Base-by-base conservation (phyloP, 2,113 vertebrate species). In the Semicossyphus pulcher region DNA sequence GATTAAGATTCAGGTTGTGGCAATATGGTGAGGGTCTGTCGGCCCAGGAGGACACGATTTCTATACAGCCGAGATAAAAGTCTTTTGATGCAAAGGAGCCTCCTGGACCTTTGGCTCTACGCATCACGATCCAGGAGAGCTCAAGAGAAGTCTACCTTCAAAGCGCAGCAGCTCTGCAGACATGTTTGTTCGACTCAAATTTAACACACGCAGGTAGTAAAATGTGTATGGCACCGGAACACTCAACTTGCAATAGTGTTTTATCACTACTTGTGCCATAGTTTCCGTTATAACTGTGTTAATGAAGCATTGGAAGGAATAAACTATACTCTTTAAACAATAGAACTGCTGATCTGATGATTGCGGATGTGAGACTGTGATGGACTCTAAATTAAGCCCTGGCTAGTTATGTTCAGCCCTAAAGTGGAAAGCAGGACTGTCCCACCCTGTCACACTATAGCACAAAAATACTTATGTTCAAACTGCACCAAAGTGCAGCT, bases 381-480 rank as follows among this genome's bases (percentile, higher is more conserved):
- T 29, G 9, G 25, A n/a, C 6, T 25, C 14, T 48, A 5, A 59
- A 12, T 49, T 20, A 39, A 61, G 60, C 76, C 61, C 49, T 51
- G 72, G 60, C 61, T 49, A 41, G 39, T 32, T 21, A 15, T 10
- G 3, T 53, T 34, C 10, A 31, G 39, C 20, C 16, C 51, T 44
- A 5, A 2, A 64, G 53, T 52, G 3, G 21, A 59, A 76, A 82
- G 71, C 73, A 80, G 78, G 58, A 79, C 70, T 42, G 47, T 53
- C 15, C 25, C 73, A 75, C 65, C 47, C 28, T 61, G 37, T 83
- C 37, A 36, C 48, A 70, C 21, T 63, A 44, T 3, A 71, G 36
- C 72, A 84, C 53, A 76, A 31, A 85, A 68, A 78, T 73, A 72
- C 42, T 42, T 16, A 9, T 80, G 51, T 69, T 73, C 20, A 73